Evolutionary conservation across 2,888 invertebrate genomes (phyloP).

Genomic region (Synanthedon tipuliformis): DNA sequence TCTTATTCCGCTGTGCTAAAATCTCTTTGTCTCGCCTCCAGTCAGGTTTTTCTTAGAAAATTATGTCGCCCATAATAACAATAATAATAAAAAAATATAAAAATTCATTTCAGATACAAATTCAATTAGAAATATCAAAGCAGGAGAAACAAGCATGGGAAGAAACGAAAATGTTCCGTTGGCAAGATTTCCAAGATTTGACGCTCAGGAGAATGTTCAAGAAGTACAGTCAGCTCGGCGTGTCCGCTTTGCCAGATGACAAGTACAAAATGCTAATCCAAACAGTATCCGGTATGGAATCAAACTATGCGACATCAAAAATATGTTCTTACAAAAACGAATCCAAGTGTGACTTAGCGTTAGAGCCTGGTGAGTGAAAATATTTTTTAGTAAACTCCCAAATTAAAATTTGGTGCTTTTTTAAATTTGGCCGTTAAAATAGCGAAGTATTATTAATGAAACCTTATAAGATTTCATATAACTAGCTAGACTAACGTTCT

Average conservation of each 20-base stretch:
- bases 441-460: too few species aligned
- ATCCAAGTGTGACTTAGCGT: slow-evolving; percentile 74
- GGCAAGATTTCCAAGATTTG: slow-evolving; percentile 78
- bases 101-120: slow-evolving; percentile 35
- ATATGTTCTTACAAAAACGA: slow-evolving; percentile 77
- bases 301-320: slow-evolving; percentile 81
- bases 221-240: slow-evolving; percentile 77
- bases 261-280: slow-evolving; percentile 73
- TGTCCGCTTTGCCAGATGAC: slow-evolving; percentile 77
- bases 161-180: slow-evolving; percentile 76
- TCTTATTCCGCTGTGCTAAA: too few species aligned
- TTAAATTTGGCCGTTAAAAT: too few species aligned
- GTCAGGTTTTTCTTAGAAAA: too few species aligned
- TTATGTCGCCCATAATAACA: too few species aligned
- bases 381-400: neutral
- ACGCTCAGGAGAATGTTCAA: slow-evolving; percentile 80
- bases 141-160: slow-evolving; percentile 75
- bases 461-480: too few species aligned
- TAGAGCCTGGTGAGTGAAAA: slow-evolving; percentile 75
- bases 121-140: slow-evolving; percentile 51
- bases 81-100: too few species aligned
- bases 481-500: too few species aligned
- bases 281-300: slow-evolving; percentile 78
- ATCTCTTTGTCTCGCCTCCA: too few species aligned
- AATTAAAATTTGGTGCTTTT: too few species aligned